Evolutionary conservation across 1,140 invertebrate genomes (phyloP).

Genomic region (Tetragonula clypearis): DNA sequence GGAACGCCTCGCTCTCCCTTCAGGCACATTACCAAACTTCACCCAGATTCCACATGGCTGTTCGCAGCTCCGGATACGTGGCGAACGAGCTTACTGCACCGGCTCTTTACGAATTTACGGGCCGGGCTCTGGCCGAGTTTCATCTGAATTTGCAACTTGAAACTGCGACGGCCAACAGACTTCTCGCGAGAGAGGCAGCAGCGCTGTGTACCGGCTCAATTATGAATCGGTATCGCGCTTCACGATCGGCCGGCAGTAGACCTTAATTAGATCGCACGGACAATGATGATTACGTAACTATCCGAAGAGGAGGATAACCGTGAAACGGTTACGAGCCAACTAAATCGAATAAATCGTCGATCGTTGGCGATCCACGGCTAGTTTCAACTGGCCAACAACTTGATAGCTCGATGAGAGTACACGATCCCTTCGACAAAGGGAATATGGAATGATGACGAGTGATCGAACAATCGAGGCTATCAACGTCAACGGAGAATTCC

Average conservation of each 20-base stretch:
- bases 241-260: constrained; percentile 32
- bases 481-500: background rate
- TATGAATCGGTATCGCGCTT: constrained; percentile 17
- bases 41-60: constrained; percentile 2
- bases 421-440: constrained; percentile 13
- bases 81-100: background rate
- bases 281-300: constrained; percentile 47
- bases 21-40: constrained; percentile 13
- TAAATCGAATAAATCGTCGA: constrained; percentile 14
- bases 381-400: background rate
- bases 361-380: background rate
- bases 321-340: constrained; percentile 22
- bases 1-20: background rate
- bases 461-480: background rate
- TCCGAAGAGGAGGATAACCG: background rate
- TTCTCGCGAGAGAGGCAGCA: background rate
- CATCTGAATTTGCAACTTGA: background rate
- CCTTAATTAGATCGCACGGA: constrained; percentile 51
- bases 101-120: constrained; percentile 27
- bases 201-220: background rate
- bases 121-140: constrained; percentile 9
- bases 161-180: constrained; percentile 4
- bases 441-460: background rate
- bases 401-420: background rate
- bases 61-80: background rate